Evolutionary conservation across 2,888 invertebrate species (phyloP).

Genomic region (Lepidocyrtoides sp.): DNA sequence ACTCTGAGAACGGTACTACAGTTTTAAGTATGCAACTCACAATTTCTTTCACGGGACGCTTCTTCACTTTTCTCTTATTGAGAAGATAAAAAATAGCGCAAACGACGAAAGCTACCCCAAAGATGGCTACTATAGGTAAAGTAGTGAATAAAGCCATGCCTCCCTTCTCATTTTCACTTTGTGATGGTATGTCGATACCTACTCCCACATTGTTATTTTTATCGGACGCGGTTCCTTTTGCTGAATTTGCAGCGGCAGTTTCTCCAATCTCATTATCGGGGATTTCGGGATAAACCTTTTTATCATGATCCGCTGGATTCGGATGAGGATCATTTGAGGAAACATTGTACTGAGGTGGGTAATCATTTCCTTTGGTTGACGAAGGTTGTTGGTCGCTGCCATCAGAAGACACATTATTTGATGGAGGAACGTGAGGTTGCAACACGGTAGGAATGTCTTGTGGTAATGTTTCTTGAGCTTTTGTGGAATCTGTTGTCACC

Average conservation of each 20-base stretch:
- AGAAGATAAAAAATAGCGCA: slow-evolving; percentile 91
- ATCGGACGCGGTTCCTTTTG: slow-evolving; percentile 17
- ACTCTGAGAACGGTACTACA: not conserved
- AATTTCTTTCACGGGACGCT: slow-evolving; percentile 90
- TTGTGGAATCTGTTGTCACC: slow-evolving; percentile 51
- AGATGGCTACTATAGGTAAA: slow-evolving; percentile 89
- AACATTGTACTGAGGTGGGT: slow-evolving; percentile 61
- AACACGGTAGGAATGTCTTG: slow-evolving; percentile 58
- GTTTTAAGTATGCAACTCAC: slow-evolving; percentile 87
- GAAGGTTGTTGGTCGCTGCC: not conserved
- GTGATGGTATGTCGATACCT: slow-evolving; percentile 53
- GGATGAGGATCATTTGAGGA: slow-evolving; percentile 58
- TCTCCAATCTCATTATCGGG: slow-evolving; percentile 74
- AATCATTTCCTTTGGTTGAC: slow-evolving; percentile 6
- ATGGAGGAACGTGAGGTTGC: slow-evolving; percentile 62
- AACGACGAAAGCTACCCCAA: slow-evolving; percentile 90
- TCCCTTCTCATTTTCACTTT: slow-evolving; percentile 65
- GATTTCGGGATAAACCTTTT: slow-evolving; percentile 71
- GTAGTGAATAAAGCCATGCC: slow-evolving; percentile 78
- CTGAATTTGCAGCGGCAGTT: slow-evolving; percentile 49
- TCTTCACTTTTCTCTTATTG: slow-evolving; percentile 89
- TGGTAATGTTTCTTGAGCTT: slow-evolving; percentile 86
- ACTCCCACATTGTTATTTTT: slow-evolving; percentile 14
- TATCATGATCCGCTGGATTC: slow-evolving; percentile 60
- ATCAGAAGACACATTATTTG: slow-evolving; percentile 27